Conservation (phyloP, 2,113 vertebrate genomes). For the Thalassarche chlororhynchos region DNA sequence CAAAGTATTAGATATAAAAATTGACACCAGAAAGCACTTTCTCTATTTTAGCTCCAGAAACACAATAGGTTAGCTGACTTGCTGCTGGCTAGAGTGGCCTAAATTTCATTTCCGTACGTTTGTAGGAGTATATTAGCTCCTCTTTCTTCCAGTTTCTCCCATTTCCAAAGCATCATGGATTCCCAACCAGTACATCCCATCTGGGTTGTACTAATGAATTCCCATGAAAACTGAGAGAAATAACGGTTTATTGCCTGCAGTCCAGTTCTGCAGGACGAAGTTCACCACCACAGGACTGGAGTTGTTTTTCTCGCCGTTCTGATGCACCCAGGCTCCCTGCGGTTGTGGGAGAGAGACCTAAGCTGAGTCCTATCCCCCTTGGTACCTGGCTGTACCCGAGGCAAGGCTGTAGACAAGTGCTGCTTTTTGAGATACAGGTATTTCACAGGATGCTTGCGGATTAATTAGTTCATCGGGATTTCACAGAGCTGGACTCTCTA, state of each 20-base stretch:
- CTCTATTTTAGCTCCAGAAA: background rate
- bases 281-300: background rate
- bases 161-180: background rate
- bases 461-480: background rate
- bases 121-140: background rate
- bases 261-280: background rate
- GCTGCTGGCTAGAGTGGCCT: background rate
- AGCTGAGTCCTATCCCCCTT: background rate
- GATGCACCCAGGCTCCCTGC: background rate
- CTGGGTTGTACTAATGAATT: background rate
- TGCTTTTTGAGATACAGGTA: background rate
- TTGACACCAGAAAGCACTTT: background rate
- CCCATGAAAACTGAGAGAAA: background rate
- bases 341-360: background rate
- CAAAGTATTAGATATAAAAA: background rate
- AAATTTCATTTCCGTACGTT: background rate
- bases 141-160: background rate
- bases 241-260: background rate
- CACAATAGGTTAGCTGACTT: background rate
- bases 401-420: background rate
- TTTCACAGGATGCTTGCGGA: background rate
- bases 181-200: background rate
- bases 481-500: background rate
- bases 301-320: background rate
- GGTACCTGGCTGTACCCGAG: rapidly evolving